Base-by-base conservation (phyloP, 2,113 vertebrate genomes). In the Forbesichthys agassizii region DNA sequence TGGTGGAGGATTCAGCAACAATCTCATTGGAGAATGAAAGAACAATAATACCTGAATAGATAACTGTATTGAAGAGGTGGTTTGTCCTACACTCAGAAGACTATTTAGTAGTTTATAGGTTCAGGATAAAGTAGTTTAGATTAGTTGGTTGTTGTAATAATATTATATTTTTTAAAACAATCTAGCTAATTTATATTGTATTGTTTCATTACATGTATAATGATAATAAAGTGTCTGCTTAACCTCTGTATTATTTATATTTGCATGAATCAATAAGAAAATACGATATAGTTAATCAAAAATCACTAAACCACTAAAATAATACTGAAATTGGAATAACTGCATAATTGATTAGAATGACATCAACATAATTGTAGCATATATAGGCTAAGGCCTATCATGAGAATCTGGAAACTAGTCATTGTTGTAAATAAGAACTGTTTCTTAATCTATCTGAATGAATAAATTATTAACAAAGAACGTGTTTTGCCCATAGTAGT, bases 371-470 rank as follows among this genome's bases (percentile, higher is more conserved):
- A 61, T 48, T 3, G 11, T 60, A 49, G 59, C 66, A 59, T 70
- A 42, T 72, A 68, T 58, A 27, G 27, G 27, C 27, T 27, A 27
- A 27, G 27, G 27, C 27, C 27, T 27, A 27, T 3, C 27, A 67
- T 70, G 48, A 73, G 6, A 52, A 65, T 9, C 12, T 10, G 55
- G 55, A 70, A 57, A 64, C 58, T 27, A 27, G 27, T 27, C 27
- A 27, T 27, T 2, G 0, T 27, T 89, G 88, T 89, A 89, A 83
- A 88, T 89, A 89, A 69, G 57, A 71, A 51, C n/a, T 13, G 18
- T 86, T 80, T 75, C 74, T 64, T 73, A 3, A 80, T 80, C 79
- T 69, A 69, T 81, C 76, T 84, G 78, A 76, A 77, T 84, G 63
- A 89, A 85, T 84, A 83, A 74, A 84, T 59, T 9, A 18, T 33